Evolutionary conservation across 2,888 invertebrate species (phyloP).

Genomic region (Axea sp.): DNA sequence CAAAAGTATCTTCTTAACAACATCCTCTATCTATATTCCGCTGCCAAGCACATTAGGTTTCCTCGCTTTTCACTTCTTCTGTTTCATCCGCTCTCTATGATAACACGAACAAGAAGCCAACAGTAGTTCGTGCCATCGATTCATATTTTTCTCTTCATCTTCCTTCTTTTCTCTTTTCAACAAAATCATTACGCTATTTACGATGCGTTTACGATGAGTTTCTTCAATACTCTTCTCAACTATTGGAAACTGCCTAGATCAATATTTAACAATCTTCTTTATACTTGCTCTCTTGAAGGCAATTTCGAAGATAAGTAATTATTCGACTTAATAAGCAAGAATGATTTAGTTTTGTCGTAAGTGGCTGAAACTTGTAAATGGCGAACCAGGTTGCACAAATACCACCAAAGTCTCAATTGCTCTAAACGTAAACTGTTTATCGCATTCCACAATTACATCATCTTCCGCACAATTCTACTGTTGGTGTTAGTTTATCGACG

Average conservation of each 20-base stretch:
- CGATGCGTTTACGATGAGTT: too few species aligned
- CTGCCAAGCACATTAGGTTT: slow-evolving; percentile 20
- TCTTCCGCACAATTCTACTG: slow-evolving; percentile 20
- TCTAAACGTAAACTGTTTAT: slow-evolving; percentile 48
- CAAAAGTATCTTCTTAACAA: slow-evolving; percentile 59
- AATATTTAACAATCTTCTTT: too few species aligned
- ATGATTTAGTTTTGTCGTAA: slow-evolving; percentile 31
- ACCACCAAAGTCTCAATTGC: slow-evolving; percentile 21
- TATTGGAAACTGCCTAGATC: too few species aligned
- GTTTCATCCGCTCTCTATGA: slow-evolving; percentile 47
- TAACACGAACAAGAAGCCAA: slow-evolving; percentile 50
- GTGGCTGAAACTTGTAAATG: slow-evolving; percentile 25
- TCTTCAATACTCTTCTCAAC: too few species aligned
- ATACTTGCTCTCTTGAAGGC: too few species aligned
- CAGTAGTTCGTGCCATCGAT: slow-evolving; percentile 38
- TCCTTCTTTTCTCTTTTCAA: not conserved
- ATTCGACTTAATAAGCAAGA: slow-evolving; percentile 20
- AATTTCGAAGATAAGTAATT: too few species aligned
- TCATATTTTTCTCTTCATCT: slow-evolving; percentile 20
- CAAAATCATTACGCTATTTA: too few species aligned
- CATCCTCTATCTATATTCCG: slow-evolving; percentile 55
- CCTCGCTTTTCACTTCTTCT: slow-evolving; percentile 32
- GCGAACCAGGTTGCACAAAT: slow-evolving; percentile 4
- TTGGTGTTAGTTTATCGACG: slow-evolving; percentile 50
- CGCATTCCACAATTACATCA: slow-evolving; percentile 43